Percentiles rank a stretch among this genome's conserved stretches.
These are phyloP conservation scores for Bombus sibiricus DNA, from an alignment of 1,140 invertebrate genomes.

Conservation along the genomic window DNA sequence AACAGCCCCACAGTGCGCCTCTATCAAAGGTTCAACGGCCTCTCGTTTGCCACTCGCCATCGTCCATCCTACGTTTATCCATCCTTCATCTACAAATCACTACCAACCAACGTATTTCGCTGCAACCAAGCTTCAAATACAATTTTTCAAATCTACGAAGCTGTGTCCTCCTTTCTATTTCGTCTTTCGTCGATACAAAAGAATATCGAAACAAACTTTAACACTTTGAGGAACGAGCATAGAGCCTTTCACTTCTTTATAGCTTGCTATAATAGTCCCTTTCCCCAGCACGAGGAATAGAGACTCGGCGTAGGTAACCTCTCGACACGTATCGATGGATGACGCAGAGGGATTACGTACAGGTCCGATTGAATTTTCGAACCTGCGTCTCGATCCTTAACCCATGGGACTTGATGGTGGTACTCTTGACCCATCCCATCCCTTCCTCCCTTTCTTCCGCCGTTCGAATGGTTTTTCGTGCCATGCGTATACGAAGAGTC, in stretches of 20 bases:
- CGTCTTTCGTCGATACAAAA: neutral
- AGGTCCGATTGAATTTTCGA: conserved; percentile 60
- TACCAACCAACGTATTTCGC: neutral
- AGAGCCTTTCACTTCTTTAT: conserved; percentile 18
- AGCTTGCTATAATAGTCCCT: conserved; percentile 12
- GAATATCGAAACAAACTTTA: neutral
- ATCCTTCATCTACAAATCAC: conserved; percentile 1
- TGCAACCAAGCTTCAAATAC: no score
- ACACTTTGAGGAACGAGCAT: neutral
- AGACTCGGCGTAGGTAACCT: conserved; percentile 44
- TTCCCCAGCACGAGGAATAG: neutral
- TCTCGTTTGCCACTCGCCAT: conserved; percentile 18
- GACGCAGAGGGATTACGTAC: conserved; percentile 56
- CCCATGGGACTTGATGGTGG: conserved; percentile 72
- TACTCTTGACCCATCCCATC: conserved; percentile 75
- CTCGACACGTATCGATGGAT: conserved; percentile 65
- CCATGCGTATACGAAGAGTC: neutral
- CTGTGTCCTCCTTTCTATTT: neutral
- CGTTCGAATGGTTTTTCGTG: conserved; percentile 7
- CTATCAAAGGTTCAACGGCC: conserved; percentile 28
- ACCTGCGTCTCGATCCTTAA: conserved; percentile 60
- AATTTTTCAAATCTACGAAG: neutral
- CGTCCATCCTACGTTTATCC: conserved; percentile 11
- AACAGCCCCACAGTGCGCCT: conserved; percentile 10
- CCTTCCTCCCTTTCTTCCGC: conserved; percentile 1